Evolutionary conservation across 2,113 vertebrate species (phyloP), one percentile per base, ranked within the genome.

Genomic region (Copsychus sechellarum): DNA sequence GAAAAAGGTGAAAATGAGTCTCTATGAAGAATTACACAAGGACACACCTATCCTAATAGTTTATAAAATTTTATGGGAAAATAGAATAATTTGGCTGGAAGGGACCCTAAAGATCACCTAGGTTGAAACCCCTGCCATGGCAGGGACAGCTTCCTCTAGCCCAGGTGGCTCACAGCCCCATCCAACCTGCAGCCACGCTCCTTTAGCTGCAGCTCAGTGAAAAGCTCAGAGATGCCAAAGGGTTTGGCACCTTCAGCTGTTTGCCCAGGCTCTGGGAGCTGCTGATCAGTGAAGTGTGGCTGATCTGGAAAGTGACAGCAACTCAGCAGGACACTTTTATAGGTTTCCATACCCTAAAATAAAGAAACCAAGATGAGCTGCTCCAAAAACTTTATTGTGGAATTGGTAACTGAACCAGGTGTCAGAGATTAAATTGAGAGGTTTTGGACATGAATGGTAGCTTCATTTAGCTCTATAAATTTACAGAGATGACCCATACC

Each of bases 41-140:
- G 26, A 61, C 53, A 42, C 8, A 42, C 15, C 18, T 42, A 45
- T 15, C n/a, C 16, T 14, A 19, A 15, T 0, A 88, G 11, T 23
- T 71, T 20, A 26, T 50, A 50, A 11, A 36, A 57, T 24, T 33
- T 36, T n/a, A 43, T 2, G 17, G 56, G 29, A 36, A 18, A 25
- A 53, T 3, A 48, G 22, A 69, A 36, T 24, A 28, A 8, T 22
- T 33, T 31, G 34, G 40, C 19, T 67, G 14, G 25, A 54, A 76
- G 25, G 7, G 12, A 74, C 13, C 13, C 16, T 62, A 20, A 48
- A 47, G 20, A 31, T 22, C 11, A 53, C 8, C 24, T 26, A 26
- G 29, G 16, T 25, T 0, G 0, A 76, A 40, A 29, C 1, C 21
- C 21, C 54, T 31, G n/a, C 40, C 12, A 14, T 8, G 28, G 23